phyloP scores from a whole-genome alignment of 2,113 vertebrate species.

The Sinosuthora webbiana region DNA sequence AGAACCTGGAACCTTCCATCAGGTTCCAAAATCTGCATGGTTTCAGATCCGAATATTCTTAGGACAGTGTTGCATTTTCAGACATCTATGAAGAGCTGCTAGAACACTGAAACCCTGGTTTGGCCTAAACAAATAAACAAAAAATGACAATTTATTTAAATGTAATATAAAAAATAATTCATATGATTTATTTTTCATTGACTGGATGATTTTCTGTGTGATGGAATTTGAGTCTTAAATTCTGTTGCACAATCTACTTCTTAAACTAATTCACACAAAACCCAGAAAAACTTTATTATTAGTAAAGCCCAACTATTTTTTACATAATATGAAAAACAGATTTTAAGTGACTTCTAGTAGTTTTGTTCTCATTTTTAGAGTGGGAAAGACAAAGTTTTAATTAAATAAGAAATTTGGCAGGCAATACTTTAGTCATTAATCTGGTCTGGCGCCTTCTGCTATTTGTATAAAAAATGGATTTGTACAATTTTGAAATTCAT shows the following conservation, averaged over 20 bases:
- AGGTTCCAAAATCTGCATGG: not conserved
- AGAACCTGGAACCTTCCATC: not conserved
- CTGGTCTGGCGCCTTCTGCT: conserved; percentile 20
- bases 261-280: not conserved
- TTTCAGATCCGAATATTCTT: not conserved
- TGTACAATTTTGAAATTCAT: conserved; percentile 52
- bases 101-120: not conserved
- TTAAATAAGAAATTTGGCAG: conserved; percentile 53
- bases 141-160: not conserved
- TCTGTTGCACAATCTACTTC: not conserved
- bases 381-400: conserved; percentile 45
- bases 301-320: not conserved
- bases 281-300: not conserved
- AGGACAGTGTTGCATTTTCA: not conserved
- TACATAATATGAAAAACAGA: not conserved
- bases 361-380: not conserved
- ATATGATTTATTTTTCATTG: not conserved
- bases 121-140: not conserved
- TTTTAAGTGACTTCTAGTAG: not conserved
- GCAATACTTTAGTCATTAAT: conserved; percentile 36
- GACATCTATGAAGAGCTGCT: not conserved
- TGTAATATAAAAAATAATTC: not conserved
- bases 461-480: conserved; percentile 55
- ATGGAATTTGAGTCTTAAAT: not conserved
- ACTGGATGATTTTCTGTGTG: not conserved